phyloP scores from a whole-genome alignment of 2,113 vertebrate species.

The Monopterus albus region DNA sequence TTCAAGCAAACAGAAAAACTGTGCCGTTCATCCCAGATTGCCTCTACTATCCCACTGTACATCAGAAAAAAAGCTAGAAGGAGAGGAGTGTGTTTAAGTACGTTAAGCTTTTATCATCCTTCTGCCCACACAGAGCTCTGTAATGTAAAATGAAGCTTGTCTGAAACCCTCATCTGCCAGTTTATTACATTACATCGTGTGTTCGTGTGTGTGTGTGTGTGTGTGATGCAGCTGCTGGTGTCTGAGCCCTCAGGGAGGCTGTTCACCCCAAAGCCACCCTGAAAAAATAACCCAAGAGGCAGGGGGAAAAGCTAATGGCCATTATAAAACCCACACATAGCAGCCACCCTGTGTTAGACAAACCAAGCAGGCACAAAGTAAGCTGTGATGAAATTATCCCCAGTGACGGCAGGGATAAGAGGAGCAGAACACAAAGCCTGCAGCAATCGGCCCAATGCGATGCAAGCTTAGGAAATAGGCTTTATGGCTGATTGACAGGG shows the following conservation, averaged over 20 bases:
- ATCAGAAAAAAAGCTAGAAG: too few species aligned
- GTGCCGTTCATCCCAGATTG: too few species aligned
- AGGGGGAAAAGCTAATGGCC: constrained; percentile 11
- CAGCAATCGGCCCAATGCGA: constrained; percentile 64
- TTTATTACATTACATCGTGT: constrained; percentile 52
- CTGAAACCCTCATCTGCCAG: constrained; percentile 33
- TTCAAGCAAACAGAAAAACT: too few species aligned
- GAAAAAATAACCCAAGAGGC: constrained; percentile 22
- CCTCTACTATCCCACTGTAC: too few species aligned
- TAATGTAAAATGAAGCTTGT: constrained; percentile 43
- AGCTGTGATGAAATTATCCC: constrained; percentile 55
- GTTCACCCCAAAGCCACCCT: constrained; percentile 11
- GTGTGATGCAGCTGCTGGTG: constrained; percentile 33
- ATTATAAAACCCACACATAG: constrained; percentile 1
- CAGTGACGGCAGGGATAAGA: constrained; percentile 48
- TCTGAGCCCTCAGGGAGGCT: constrained; percentile 25
- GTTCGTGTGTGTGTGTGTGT: constrained; percentile 11
- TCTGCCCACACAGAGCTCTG: constrained; percentile 19
- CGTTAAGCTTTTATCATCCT: constrained; percentile 27
- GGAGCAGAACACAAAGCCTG: constrained; percentile 43
- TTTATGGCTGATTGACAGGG: constrained; percentile 39
- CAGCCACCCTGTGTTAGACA: constrained; percentile 15
- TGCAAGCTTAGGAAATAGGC: constrained; percentile 58
- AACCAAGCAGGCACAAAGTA: constrained; percentile 11
- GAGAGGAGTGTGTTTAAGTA: constrained; percentile 15